Base-by-base conservation (phyloP, 2,888 invertebrate species). In the Lapara coniferarum region DNA sequence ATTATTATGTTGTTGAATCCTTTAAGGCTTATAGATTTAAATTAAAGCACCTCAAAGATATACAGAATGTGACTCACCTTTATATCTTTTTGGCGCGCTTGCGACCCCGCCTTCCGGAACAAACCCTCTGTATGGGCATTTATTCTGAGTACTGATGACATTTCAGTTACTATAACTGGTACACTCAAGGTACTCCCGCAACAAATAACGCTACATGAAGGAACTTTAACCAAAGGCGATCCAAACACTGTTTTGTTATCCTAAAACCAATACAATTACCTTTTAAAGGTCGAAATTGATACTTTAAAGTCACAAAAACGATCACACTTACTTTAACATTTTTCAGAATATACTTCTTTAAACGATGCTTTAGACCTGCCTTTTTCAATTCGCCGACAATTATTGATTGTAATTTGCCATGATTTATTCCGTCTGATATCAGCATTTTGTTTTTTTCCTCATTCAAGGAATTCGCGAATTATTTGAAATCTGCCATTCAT, bases 31-130 rank as follows among this genome's bases (percentile, higher is more conserved):
- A 0, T 59, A n/a, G 25, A n/a, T 30, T 5, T 37, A 3, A 37
- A 53, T 52, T 30, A 58, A 25, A 2, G 25, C 25, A 25, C 25
- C 25, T 25, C 25, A 25, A 49, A 16, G n/a, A 13, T 16, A 14
- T 68, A 52, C n/a, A 13, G 0, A 30, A 63, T 14, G 25, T 49
- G 3, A 68, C 67, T 70, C 14, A 97, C 96, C 91, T 96, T 96
- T 30, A 98, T 95, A 87, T 97, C 97, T 82, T 96, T 96, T 87
- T 98, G 97, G 72, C 98, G 94, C 53, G 95, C 94, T 78, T 97
- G 95, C 0, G 98, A 97, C 14, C 98, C 98, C 66, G 97, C 97
- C 92, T 98, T 98, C 10, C 98, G 95, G 86, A 98, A 98, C 66
- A 98, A 89, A 0, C 98, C 98, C 85, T 98, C 98, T 25, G 96